Evolutionary conservation across 2,888 invertebrate species (phyloP).

Genomic region (Acronicta alni): DNA sequence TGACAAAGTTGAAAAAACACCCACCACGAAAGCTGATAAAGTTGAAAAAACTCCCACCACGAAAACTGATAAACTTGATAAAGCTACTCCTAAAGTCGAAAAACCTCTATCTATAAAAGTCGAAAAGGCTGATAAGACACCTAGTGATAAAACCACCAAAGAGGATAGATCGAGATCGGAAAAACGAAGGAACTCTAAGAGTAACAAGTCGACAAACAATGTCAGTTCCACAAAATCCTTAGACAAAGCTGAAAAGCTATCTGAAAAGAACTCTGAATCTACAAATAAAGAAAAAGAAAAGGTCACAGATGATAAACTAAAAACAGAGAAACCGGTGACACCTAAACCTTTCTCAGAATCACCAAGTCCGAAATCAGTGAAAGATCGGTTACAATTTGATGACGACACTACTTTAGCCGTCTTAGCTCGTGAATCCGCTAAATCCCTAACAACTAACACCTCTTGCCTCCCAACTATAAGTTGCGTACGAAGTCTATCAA

Average conservation of each 20-base stretch:
- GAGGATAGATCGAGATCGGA: constrained; percentile 59
- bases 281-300: constrained; percentile 56
- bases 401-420: constrained; percentile 75
- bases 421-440: constrained; percentile 65
- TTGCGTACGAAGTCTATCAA: constrained; percentile 75
- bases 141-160: constrained; percentile 55
- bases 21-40: constrained; percentile 58
- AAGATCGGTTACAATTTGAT: constrained; percentile 69
- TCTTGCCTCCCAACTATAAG: constrained; percentile 76
- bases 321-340: constrained; percentile 20
- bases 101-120: constrained; percentile 4
- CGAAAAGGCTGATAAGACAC: constrained; percentile 37
- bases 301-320: constrained; percentile 36
- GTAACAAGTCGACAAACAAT: constrained; percentile 65
- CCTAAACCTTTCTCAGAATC: constrained; percentile 26
- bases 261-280: constrained; percentile 50
- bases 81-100: constrained; percentile 5
- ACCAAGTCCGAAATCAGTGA: constrained; percentile 58
- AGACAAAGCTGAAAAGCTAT: constrained; percentile 46
- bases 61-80: constrained; percentile 21
- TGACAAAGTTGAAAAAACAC: constrained; percentile 37
- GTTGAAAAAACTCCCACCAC: constrained; percentile 19
- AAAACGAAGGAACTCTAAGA: constrained; percentile 69
- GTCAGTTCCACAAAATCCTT: constrained; percentile 38
- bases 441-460: constrained; percentile 45